phyloP scores from a whole-genome alignment of 2,888 invertebrate genomes.

The Drosophila neutralis region DNA sequence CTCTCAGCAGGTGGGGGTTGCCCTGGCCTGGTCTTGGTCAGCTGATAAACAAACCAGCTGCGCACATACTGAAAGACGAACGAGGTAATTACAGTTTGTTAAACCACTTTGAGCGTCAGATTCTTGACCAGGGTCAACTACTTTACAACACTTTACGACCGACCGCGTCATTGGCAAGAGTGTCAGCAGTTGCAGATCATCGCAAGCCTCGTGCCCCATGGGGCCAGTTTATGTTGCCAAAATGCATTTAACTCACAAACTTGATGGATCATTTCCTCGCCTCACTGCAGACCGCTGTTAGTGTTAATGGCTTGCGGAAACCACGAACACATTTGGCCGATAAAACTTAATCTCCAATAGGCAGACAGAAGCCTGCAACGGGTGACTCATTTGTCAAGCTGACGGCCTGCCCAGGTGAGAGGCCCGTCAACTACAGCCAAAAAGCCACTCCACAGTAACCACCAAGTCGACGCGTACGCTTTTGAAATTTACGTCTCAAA shows the following conservation, averaged over 20 bases:
- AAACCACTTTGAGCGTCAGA: constrained; percentile 71
- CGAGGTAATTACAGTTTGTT: constrained; percentile 77
- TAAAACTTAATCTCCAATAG: background rate
- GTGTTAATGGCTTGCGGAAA: constrained; percentile 49
- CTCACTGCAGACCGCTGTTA: constrained; percentile 25
- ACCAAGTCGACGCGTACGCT: background rate
- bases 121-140: constrained; percentile 79
- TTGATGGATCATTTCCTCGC: constrained; percentile 75
- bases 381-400: constrained; percentile 69
- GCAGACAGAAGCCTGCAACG: constrained; percentile 28
- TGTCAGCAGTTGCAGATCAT: constrained; percentile 28
- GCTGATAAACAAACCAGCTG: constrained; percentile 52
- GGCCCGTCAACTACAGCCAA: constrained; percentile 3
- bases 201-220: constrained; percentile 13
- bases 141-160: constrained; percentile 58
- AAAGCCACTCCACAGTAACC: constrained; percentile 24
- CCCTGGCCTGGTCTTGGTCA: constrained; percentile 44
- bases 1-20: constrained; percentile 41
- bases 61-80: constrained; percentile 26
- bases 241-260: constrained; percentile 65
- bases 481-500: background rate
- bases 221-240: constrained; percentile 46
- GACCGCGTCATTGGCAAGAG: constrained; percentile 17
- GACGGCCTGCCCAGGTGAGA: constrained; percentile 41
- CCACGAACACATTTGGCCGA: constrained; percentile 28